These are phyloP conservation scores for Anomalospiza imberbis DNA, from an alignment of 2,797 vertebrate species.

Conservation along the genomic window DNA sequence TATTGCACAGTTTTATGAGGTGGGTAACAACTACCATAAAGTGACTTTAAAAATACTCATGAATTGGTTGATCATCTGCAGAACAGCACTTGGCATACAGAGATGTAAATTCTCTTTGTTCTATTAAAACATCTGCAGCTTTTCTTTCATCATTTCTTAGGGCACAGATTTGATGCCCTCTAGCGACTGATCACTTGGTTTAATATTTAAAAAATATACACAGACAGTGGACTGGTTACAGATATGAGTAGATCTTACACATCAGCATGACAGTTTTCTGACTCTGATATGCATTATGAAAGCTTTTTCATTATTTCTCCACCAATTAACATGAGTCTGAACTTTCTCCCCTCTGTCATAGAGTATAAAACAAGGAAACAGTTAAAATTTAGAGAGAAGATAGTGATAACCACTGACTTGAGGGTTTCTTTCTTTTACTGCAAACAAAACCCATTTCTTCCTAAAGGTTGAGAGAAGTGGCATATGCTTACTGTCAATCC, in stretches of 20 bases:
- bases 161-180: constrained; percentile 22
- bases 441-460: constrained; percentile 13
- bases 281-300: not conserved
- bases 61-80: not conserved
- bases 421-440: not conserved
- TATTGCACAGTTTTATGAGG: not conserved
- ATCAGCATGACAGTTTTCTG: not conserved
- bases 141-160: not conserved
- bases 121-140: not conserved
- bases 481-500: constrained; percentile 13
- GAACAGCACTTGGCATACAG: not conserved
- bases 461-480: constrained; percentile 13
- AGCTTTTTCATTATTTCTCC: not conserved
- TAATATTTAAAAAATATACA: not conserved
- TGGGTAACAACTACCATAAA: not conserved
- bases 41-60: not conserved
- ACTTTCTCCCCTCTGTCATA: not conserved
- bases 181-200: not conserved
- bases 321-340: not conserved
- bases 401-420: not conserved
- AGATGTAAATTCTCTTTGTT: not conserved
- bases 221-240: not conserved
- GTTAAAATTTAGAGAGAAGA: not conserved
- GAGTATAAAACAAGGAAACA: not conserved
- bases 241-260: not conserved